Base-by-base conservation (phyloP, 2,888 invertebrate genomes). In the Campoletis raptor region DNA sequence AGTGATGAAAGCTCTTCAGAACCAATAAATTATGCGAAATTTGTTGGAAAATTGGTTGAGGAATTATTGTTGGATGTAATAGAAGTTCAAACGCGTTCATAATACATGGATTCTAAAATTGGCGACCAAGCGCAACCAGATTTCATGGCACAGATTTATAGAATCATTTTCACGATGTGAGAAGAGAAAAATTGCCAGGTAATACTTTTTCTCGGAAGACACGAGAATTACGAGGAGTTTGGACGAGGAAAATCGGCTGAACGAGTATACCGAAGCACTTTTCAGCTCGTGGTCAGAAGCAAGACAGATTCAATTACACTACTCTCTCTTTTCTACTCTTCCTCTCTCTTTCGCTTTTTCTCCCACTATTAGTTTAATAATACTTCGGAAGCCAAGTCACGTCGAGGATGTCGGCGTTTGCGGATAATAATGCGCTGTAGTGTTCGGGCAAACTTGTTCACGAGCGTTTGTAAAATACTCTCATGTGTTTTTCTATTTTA, bases 291-390 rank as follows among this genome's bases (percentile, higher is more conserved):
- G 91, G 90, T 89, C 90, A 88, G 90, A 91, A 90, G 89, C 89
- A 88, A 89, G 90, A 90, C 91, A 89, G 90, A 92, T 92, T 92
- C 92, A 90, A 92, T 91, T 92, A 92, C 90, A 88, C 57, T 82
- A 57, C 66, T 74, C 64, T 42, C 40, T 48, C 64, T 67, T 12
- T 66, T 45, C 72, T 64, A 21, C 54, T 21, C 52, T 81, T 73
- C 10, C 66, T 40, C 30, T 79, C 69, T 54, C 40, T 57, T 40
- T 37, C 15, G 69, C 48, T 77, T 52, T 57, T 24, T 69, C 54
- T 64, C 72, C 48, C 72, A 18, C 72, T 64, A 37, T 57, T 85
- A 85, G 90, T 90, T 92, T 91, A 92, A 92, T 92, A 91, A 92
- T 92, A 89, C 90, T 88, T 82, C 87, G 78, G 82, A 76, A 89